These are phyloP conservation scores for Phrynocephalus vlangalii DNA, from an alignment of 2,797 vertebrate species.

Conservation along the genomic window DNA sequence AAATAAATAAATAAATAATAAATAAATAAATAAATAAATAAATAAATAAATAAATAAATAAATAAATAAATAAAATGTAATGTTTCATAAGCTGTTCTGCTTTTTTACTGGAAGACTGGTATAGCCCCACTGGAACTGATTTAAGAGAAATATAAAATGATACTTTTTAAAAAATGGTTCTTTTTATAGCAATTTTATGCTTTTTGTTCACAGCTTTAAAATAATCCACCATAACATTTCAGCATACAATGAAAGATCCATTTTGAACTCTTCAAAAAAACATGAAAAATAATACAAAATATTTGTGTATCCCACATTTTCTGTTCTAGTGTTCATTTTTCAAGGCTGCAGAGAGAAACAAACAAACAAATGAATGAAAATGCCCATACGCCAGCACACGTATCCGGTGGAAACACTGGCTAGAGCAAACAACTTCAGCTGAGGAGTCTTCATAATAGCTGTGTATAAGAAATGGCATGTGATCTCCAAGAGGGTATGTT, in stretches of 20 bases:
- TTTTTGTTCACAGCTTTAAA: background rate
- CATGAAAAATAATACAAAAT: background rate
- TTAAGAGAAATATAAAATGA: constrained; percentile 16
- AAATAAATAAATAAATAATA: no score
- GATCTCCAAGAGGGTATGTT: constrained; percentile 41
- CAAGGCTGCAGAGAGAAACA: background rate
- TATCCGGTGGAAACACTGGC: constrained; percentile 47
- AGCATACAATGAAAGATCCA: constrained; percentile 3
- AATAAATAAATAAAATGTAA: background rate
- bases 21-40: background rate
- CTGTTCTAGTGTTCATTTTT: constrained; percentile 30
- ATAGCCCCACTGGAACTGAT: background rate
- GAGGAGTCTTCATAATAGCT: constrained; percentile 26
- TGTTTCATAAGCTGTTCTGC: constrained; percentile 19
- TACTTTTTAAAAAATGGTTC: background rate
- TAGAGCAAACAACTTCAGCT: constrained; percentile 35
- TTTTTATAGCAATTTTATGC: background rate
- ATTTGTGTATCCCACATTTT: background rate
- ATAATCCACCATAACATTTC: constrained; percentile 39
- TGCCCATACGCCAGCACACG: constrained; percentile 29
- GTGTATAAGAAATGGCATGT: constrained; percentile 41
- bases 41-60: background rate
- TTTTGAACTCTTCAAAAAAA: constrained; percentile 30
- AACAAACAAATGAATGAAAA: background rate
- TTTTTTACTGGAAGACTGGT: background rate